Base-by-base conservation (phyloP, 2,113 vertebrate species). In the zebrafish (Danio rerio) region DNA sequence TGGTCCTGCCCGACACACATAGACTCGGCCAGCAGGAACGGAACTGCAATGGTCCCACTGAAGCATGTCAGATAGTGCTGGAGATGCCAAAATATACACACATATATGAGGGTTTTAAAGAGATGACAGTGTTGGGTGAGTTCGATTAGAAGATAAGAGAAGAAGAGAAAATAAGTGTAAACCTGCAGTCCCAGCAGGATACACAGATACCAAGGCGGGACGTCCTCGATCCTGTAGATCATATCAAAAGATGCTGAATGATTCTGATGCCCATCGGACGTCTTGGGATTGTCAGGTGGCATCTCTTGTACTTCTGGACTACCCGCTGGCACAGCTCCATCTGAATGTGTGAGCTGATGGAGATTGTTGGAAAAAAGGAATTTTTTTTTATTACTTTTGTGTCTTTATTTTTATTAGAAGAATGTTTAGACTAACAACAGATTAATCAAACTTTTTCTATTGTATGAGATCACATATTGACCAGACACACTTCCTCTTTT, bases 61-160 rank as follows among this genome's bases (percentile, higher is more conserved):
- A 99, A 99, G 90, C 97, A 99, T 0, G 98, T 99, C 90, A 99
- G 91, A 89, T 99, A 99, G 89, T 99, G 98, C 97, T 98, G 90
- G 10, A 85, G 75, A 59, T 62, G 13, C 13, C 7, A 12, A 52
- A 21, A 21, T 18, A 11, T 21, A 20, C 7, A 43, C 47, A 65
- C 6, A 62, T 47, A 21, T 21, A 74, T 15, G 62, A 77, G 15
- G 50, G 18, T 3, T 58, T 59, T 49, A n/a, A 43, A 1, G 42
- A 53, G 31, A 58, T 74, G 5, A 5, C 8, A 9, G 31, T 12
- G 9, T 43, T 74, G n/a, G 21, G 53, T 1, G 50, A 16, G 70
- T 42, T 7, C 40, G 50, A 73, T 0, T 31, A 6, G 3, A 9
- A 43, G 40, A 18, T 42, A 31, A 11, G 40, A 18, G 18, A 31